A percentile compares a stretch with the other conserved stretches of the same genome.
These are phyloP conservation scores for Arenaria interpres DNA, from an alignment of 2,113 vertebrate genomes.

Conservation along the genomic window DNA sequence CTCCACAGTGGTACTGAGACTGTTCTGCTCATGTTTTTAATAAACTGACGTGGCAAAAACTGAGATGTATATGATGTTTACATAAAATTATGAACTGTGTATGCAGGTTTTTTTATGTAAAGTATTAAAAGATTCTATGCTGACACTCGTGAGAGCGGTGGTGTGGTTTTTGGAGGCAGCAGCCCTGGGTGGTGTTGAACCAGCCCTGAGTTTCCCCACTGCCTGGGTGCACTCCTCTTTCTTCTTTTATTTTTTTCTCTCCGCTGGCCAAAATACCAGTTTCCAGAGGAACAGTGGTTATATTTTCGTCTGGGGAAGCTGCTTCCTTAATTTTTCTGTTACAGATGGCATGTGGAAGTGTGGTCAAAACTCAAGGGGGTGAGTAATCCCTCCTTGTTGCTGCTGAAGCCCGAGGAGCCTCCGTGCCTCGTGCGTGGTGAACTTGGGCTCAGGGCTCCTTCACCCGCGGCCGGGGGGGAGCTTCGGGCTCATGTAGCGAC, in stretches of 20 bases:
- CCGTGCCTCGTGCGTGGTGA: not conserved
- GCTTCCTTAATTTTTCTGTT: not conserved
- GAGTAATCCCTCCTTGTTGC: not conserved
- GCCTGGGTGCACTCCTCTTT: not conserved
- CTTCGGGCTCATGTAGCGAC: not conserved
- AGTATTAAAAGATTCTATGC: constrained; percentile 82
- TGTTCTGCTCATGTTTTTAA: constrained; percentile 68
- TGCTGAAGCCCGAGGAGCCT: not conserved
- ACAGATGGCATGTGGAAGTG: not conserved
- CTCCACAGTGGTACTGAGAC: constrained; percentile 77
- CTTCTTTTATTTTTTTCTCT: not conserved
- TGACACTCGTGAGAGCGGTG: constrained; percentile 38
- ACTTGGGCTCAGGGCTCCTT: not conserved
- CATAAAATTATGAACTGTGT: constrained; percentile 81
- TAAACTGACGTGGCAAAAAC: constrained; percentile 76
- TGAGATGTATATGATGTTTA: constrained; percentile 81
- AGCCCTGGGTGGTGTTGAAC: not conserved
- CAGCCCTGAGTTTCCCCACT: not conserved
- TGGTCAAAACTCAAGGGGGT: not conserved
- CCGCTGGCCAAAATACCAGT: not conserved
- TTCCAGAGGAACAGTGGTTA: not conserved
- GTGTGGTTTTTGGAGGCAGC: constrained; percentile 6
- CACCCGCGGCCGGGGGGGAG: rapidly evolving
- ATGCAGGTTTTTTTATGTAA: constrained; percentile 84
- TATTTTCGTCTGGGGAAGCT: not conserved